Conservation (phyloP, 2,888 invertebrate species). For the Pharmacophagus antenor region DNA sequence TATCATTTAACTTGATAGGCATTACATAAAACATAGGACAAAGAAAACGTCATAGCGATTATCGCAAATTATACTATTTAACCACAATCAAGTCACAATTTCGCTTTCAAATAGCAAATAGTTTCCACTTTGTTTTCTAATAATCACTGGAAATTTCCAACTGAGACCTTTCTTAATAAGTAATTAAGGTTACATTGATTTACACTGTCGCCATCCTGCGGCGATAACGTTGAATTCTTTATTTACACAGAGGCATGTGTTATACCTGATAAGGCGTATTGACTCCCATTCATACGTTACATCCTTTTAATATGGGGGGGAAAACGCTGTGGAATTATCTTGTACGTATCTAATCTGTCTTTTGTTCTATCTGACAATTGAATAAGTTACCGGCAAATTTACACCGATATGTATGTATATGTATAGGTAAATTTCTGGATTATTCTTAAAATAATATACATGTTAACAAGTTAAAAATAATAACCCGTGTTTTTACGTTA, state of each 20-base stretch:
- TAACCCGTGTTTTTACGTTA: no score
- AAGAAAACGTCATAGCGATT: conserved; percentile 16
- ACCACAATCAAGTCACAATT: conserved; percentile 15
- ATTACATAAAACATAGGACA: conserved; percentile 4
- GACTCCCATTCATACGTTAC: conserved; percentile 29
- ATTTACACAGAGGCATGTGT: conserved; percentile 57
- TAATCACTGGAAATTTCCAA: conserved; percentile 67
- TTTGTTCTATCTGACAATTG: conserved; percentile 3
- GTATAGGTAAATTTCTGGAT: no score
- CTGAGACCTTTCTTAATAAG: conserved; percentile 69
- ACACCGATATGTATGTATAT: neutral
- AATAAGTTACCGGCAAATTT: conserved; percentile 1
- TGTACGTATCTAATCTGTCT: conserved; percentile 19
- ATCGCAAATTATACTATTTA: conserved; percentile 15
- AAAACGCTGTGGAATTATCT: conserved; percentile 22
- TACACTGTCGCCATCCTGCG: conserved; percentile 66
- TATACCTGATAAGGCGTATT: conserved; percentile 28
- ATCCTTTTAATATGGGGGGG: conserved; percentile 23
- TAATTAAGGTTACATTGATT: conserved; percentile 78
- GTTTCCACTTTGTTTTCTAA: conserved; percentile 36
- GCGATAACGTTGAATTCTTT: conserved; percentile 59
- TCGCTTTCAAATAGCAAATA: conserved; percentile 16
- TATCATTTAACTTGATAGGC: neutral
- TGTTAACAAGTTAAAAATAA: no score
- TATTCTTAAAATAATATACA: no score